These are phyloP conservation scores for Sphaerodactylus townsendi DNA, from an alignment of 2,113 vertebrate species.

Conservation along the genomic window DNA sequence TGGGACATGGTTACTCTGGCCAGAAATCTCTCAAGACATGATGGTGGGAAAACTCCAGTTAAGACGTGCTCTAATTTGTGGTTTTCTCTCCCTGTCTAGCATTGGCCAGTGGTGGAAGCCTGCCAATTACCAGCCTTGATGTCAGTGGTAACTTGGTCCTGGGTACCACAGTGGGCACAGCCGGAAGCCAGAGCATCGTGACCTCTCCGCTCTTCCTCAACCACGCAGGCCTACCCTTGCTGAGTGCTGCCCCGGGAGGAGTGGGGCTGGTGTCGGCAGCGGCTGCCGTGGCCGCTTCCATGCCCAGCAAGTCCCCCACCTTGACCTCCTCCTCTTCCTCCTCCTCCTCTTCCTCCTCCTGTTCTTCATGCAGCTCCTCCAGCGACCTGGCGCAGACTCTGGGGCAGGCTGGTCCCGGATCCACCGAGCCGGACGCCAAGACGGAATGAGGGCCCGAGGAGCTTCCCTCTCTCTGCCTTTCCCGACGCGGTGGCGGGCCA, in stretches of 20 bases:
- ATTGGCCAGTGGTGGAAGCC: constrained; percentile 93
- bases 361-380: constrained; percentile 80
- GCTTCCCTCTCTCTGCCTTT: constrained; percentile 62
- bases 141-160: constrained; percentile 85
- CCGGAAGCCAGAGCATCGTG: constrained; percentile 75
- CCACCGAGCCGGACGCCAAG: constrained; percentile 59
- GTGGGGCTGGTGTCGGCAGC: constrained; percentile 80
- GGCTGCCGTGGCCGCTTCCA: constrained; percentile 80
- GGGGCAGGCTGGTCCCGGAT: constrained; percentile 79
- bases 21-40: neutral
- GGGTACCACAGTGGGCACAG: constrained; percentile 76
- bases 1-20: neutral
- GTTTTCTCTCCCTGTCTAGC: constrained; percentile 68
- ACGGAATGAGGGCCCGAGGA: constrained; percentile 58
- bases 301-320: constrained; percentile 78
- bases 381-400: constrained; percentile 83
- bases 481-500: constrained; percentile 60
- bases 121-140: constrained; percentile 94
- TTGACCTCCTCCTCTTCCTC: constrained; percentile 73
- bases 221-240: constrained; percentile 86
- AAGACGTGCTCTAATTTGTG: neutral
- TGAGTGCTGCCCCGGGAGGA: constrained; percentile 79
- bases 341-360: constrained; percentile 78
- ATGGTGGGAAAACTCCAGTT: neutral
- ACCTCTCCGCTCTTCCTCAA: constrained; percentile 89